Conservation (phyloP, 2,888 invertebrate species). For the Dasysyrphus albostriatus region DNA sequence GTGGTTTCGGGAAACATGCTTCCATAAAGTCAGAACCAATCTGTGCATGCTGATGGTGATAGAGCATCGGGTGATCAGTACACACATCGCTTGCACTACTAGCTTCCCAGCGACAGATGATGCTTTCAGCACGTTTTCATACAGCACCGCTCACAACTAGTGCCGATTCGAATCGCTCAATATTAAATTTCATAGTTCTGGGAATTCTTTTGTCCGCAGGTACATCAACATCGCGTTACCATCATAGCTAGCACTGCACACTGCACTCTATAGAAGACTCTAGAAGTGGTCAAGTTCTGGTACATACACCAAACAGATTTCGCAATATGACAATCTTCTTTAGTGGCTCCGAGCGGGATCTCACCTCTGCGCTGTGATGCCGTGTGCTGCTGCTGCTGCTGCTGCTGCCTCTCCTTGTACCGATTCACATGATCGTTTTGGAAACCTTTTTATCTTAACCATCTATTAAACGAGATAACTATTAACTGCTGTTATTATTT, state of each 20-base stretch:
- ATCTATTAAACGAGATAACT: conserved; percentile 72
- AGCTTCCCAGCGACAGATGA: conserved; percentile 68
- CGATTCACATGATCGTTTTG: conserved; percentile 73
- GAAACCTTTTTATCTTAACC: conserved; percentile 68
- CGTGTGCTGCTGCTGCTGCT: conserved; percentile 2
- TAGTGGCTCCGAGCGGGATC: conserved; percentile 18
- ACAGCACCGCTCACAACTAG: not conserved
- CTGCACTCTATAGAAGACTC: not conserved
- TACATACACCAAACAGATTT: conserved; percentile 47
- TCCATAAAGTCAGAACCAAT: conserved; percentile 64
- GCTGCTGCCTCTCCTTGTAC: conserved; percentile 62
- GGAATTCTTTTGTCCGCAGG: conserved; percentile 71
- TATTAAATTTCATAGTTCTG: conserved; percentile 70
- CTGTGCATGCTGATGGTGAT: conserved; percentile 24
- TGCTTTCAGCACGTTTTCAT: conserved; percentile 72
- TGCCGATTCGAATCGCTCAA: conserved; percentile 70
- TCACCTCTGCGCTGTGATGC: conserved; percentile 10
- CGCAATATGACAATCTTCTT: conserved; percentile 70
- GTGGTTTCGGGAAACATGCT: conserved; percentile 40
- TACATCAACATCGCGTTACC: not conserved
- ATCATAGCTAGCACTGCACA: not conserved
- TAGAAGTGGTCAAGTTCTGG: conserved; percentile 73
- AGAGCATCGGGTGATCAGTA: not conserved
- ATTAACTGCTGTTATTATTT: conserved; percentile 69
- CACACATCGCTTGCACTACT: conserved; percentile 29